Evolutionary conservation across 2,797 vertebrate genomes (phyloP).

Genomic region (Eleutherodactylus coqui): DNA sequence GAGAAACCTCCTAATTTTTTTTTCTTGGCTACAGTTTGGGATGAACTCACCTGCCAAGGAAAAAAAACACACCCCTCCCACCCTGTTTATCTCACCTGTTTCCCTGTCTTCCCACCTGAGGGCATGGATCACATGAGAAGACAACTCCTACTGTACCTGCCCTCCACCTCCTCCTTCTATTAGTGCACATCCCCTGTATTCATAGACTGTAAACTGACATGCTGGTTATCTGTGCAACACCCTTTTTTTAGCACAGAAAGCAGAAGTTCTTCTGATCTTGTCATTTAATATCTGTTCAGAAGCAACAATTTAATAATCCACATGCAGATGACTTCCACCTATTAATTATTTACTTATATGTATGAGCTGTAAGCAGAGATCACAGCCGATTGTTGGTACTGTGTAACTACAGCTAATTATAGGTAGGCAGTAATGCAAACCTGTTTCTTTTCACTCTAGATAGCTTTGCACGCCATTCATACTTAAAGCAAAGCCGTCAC

Average conservation of each 20-base stretch:
- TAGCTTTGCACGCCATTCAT: neutral
- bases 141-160: slow-evolving; percentile 35
- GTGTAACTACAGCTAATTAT: neutral
- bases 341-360: slow-evolving; percentile 25
- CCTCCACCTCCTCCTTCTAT: neutral
- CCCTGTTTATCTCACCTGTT: neutral
- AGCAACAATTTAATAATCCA: neutral
- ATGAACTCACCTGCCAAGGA: slow-evolving; percentile 27
- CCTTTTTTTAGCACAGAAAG: neutral
- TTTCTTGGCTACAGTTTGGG: slow-evolving; percentile 38
- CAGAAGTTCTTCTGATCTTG: neutral
- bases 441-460: neutral
- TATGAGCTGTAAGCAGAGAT: slow-evolving; percentile 14
- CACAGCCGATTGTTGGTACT: neutral
- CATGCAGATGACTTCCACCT: slow-evolving; percentile 11
- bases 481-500: too few species aligned
- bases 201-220: neutral
- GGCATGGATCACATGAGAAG: slow-evolving; percentile 28
- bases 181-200: neutral
- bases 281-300: neutral
- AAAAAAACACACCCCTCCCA: slow-evolving; percentile 19
- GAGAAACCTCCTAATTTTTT: neutral
- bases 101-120: neutral
- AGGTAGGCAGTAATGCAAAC: neutral
- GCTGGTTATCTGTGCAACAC: neutral